Conservation (phyloP, 2,888 invertebrate genomes). For the Xanthia togata region DNA sequence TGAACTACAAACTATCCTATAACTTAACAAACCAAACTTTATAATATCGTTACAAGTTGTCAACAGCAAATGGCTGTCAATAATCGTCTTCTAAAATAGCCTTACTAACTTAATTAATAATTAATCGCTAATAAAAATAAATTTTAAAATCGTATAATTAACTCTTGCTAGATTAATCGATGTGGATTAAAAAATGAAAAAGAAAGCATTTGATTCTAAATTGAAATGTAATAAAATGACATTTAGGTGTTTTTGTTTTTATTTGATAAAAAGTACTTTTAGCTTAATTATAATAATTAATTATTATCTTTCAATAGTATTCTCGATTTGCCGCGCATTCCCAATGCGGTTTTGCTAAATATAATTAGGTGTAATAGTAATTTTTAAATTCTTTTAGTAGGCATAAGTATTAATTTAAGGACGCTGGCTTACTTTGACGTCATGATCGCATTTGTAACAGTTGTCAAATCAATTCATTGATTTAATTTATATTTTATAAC, state of each 20-base stretch:
- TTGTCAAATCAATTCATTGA: slow-evolving; percentile 13
- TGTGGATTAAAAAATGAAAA: slow-evolving; percentile 84
- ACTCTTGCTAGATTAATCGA: slow-evolving; percentile 85
- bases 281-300: slow-evolving; percentile 64
- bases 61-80: slow-evolving; percentile 74
- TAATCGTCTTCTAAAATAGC: slow-evolving; percentile 88
- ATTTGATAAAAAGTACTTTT: slow-evolving; percentile 66
- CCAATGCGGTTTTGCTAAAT: slow-evolving; percentile 66
- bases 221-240: slow-evolving; percentile 89
- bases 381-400: slow-evolving; percentile 72
- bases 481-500: background rate
- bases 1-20: too few species aligned
- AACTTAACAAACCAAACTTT: slow-evolving; percentile 33
- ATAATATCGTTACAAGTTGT: slow-evolving; percentile 76
- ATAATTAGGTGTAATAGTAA: slow-evolving; percentile 63
- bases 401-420: slow-evolving; percentile 71
- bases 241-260: slow-evolving; percentile 83
- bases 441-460: slow-evolving; percentile 9
- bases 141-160: slow-evolving; percentile 82
- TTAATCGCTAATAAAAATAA: slow-evolving; percentile 80
- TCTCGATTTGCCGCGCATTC: slow-evolving; percentile 59
- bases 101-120: slow-evolving; percentile 88
- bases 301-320: slow-evolving; percentile 65
- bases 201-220: slow-evolving; percentile 90
- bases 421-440: slow-evolving; percentile 75